A percentile compares a stretch with the other conserved stretches of the same genome.
Evolutionary conservation across 2,888 invertebrate genomes (phyloP).

Genomic region (Amblyjoppa fuscipennis): DNA sequence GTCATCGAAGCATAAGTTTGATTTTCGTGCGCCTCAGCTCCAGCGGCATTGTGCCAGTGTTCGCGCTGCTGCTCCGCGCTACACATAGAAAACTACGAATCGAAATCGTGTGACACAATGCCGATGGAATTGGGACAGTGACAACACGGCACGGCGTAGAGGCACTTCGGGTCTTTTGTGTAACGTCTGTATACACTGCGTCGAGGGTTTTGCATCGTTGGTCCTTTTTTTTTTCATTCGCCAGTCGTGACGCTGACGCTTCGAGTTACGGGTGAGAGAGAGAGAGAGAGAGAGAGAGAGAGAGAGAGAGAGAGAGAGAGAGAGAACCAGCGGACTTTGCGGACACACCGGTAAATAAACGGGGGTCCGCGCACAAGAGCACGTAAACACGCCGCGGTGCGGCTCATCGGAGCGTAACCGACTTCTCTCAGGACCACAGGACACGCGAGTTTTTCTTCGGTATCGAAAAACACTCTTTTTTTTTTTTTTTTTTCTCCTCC

Average conservation of each 20-base stretch:
- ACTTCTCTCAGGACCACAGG: slow-evolving; percentile 56
- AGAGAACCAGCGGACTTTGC: slow-evolving; percentile 7
- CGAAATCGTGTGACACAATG: slow-evolving; percentile 77
- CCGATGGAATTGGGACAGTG: slow-evolving; percentile 77
- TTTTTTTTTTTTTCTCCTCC: not conserved
- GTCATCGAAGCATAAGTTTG: slow-evolving; percentile 2
- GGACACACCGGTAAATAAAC: slow-evolving; percentile 12
- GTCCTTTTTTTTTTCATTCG: slow-evolving; percentile 43
- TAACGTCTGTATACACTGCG: slow-evolving; percentile 15
- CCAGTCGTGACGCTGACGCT: not conserved
- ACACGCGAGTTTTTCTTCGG: slow-evolving; percentile 16
- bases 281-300: slow-evolving; percentile 1
- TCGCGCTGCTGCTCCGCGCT: not conserved
- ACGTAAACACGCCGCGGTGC: slow-evolving; percentile 63
- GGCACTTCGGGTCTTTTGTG: not conserved
- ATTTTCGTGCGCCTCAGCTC: slow-evolving; percentile 7
- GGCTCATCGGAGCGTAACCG: slow-evolving; percentile 77
- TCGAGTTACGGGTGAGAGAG: not conserved
- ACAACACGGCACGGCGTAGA: slow-evolving; percentile 58
- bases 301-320: slow-evolving; percentile 8
- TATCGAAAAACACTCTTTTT: not conserved
- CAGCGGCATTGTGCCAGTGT: slow-evolving; percentile 20
- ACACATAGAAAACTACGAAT: slow-evolving; percentile 60
- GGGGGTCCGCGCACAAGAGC: slow-evolving; percentile 1
- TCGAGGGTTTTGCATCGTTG: slow-evolving; percentile 57